Conservation (phyloP, 1,140 invertebrate species). For the Ips nitidus region DNA sequence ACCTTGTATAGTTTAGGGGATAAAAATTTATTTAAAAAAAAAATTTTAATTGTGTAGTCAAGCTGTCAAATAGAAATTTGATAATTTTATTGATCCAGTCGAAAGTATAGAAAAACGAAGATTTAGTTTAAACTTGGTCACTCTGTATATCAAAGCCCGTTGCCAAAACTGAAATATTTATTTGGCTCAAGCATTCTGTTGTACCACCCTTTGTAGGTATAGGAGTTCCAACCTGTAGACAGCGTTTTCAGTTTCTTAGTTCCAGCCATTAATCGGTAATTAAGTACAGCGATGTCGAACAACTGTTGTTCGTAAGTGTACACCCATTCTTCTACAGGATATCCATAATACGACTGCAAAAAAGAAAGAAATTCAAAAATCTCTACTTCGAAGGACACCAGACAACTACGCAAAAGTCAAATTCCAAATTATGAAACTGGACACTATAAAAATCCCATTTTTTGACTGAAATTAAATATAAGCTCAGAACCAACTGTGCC, state of each 20-base stretch:
- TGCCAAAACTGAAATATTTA: too few species aligned
- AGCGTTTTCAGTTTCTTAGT: slow-evolving; percentile 32
- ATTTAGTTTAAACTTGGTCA: too few species aligned
- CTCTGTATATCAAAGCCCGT: too few species aligned
- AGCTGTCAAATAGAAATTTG: too few species aligned
- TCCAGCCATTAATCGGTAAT: slow-evolving; percentile 32
- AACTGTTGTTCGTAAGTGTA: slow-evolving; percentile 22
- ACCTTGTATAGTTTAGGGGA: too few species aligned
- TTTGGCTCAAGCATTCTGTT: too few species aligned
- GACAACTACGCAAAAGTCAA: background rate
- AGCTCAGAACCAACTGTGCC: too few species aligned
- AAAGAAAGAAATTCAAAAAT: background rate
- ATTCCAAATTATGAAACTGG: background rate
- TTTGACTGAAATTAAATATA: background rate
- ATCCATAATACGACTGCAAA: slow-evolving; percentile 34
- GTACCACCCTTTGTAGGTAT: too few species aligned
- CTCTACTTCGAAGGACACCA: background rate
- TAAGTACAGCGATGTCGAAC: slow-evolving; percentile 22
- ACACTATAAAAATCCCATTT: background rate
- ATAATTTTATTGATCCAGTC: too few species aligned
- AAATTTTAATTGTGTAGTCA: too few species aligned
- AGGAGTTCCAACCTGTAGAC: slow-evolving; percentile 18
- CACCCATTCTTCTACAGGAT: slow-evolving; percentile 36
- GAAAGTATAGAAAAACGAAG: too few species aligned
- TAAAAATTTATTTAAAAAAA: too few species aligned